Evolutionary conservation across 35 echinoderm and acorn worm genomes (phyloP).

Genomic region (Apostichopus californicus): DNA sequence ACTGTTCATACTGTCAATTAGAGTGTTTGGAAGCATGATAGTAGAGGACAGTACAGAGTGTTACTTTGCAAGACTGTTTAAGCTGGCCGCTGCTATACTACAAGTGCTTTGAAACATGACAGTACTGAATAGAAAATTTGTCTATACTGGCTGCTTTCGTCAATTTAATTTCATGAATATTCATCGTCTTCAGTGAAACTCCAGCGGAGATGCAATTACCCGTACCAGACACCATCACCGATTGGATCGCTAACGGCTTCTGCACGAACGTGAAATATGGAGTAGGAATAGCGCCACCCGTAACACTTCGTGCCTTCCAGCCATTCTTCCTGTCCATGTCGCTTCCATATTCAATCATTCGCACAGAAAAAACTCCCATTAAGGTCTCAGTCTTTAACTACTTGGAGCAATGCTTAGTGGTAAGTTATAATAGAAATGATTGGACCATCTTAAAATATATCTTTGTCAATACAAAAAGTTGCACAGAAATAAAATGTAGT

Average conservation of each 20-base stretch:
- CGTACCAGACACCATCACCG: conserved; percentile 75
- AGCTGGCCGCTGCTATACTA: too few relatives aligned
- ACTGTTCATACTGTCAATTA: too few relatives aligned
- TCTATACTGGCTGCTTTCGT: neutral
- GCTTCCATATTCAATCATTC: conserved; percentile 82
- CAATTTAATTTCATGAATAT: neutral
- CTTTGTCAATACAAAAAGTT: too few relatives aligned
- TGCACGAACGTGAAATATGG: conserved; percentile 59
- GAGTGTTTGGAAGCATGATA: too few relatives aligned
- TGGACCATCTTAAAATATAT: too few relatives aligned
- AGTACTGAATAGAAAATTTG: neutral
- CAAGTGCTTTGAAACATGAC: too few relatives aligned
- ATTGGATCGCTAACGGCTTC: conserved; percentile 75
- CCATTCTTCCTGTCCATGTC: conserved; percentile 78
- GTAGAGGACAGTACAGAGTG: too few relatives aligned
- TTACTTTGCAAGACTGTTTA: too few relatives aligned
- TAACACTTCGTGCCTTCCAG: conserved; percentile 64
- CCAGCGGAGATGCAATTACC: conserved; percentile 21
- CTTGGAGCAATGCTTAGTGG: conserved; percentile 71
- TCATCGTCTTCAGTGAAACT: neutral
- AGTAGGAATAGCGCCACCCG: conserved; percentile 57
- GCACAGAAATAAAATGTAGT: too few relatives aligned
- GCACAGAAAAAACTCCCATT: conserved; percentile 73
- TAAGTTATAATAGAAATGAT: conserved; percentile 32
- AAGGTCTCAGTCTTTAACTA: conserved; percentile 80